A percentile compares a stretch with the other conserved stretches of the same genome.
These are phyloP conservation scores for Zapornia atra DNA, from an alignment of 2,113 vertebrate genomes.

Conservation along the genomic window DNA sequence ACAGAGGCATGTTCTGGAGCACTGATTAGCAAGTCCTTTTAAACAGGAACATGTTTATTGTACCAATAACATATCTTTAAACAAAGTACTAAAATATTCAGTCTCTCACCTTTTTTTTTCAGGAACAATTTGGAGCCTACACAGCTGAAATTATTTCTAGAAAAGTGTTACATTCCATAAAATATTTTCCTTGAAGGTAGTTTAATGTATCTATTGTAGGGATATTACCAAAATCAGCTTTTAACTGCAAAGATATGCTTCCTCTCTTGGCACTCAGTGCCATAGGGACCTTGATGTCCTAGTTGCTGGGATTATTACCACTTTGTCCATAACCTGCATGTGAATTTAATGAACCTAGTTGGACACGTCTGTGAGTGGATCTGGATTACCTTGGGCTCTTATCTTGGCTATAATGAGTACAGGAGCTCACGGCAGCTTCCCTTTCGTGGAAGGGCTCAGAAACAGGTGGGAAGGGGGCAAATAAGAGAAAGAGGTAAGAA, in stretches of 20 bases:
- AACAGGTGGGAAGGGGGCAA: neutral
- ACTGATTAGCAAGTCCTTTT: constrained; percentile 10
- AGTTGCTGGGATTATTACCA: neutral
- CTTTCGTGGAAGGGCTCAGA: neutral
- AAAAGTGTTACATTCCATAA: neutral
- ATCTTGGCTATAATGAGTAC: neutral
- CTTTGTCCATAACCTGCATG: neutral
- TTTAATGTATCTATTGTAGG: neutral
- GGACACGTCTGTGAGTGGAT: neutral
- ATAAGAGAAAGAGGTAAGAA: neutral
- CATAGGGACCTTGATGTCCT: neutral
- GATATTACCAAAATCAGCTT: neutral
- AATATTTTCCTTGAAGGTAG: neutral
- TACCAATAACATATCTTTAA: neutral
- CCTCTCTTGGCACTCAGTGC: neutral
- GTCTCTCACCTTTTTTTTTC: neutral
- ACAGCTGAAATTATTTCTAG: neutral
- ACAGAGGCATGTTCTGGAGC: neutral
- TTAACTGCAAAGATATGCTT: rapidly evolving
- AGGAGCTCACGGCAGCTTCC: neutral
- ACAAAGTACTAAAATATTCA: neutral
- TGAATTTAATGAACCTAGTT: neutral
- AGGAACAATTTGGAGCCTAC: neutral
- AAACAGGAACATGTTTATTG: neutral
- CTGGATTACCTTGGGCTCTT: neutral